phyloP scores from a whole-genome alignment of 2,888 invertebrate species.

The Sarcophaga variegata region DNA sequence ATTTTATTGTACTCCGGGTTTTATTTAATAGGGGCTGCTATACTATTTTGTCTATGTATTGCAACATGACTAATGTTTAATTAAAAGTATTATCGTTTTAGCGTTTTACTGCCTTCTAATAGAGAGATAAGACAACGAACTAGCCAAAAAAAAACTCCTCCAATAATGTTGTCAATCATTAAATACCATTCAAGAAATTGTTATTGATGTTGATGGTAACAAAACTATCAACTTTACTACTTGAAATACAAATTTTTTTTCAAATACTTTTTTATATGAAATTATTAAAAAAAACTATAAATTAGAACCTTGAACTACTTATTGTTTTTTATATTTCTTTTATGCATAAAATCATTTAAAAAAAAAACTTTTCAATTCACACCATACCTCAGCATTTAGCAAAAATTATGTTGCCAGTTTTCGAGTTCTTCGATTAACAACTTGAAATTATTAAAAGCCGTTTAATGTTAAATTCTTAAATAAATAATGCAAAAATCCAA shows the following conservation, averaged over 20 bases:
- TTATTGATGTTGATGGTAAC: not conserved
- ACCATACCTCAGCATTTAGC: not conserved
- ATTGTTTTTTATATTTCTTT: not conserved
- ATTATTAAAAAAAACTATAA: conserved; percentile 6
- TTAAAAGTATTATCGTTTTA: conserved; percentile 1
- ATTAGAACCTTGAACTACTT: conserved; percentile 41
- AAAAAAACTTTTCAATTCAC: not conserved
- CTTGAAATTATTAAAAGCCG: conserved; percentile 30
- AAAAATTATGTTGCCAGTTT: conserved; percentile 5
- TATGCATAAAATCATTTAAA: not conserved
- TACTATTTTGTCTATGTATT: not conserved
- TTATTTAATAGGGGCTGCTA: no score
- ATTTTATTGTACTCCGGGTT: not conserved
- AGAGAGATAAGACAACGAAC: not conserved
- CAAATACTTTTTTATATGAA: not conserved
- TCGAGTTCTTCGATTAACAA: conserved; percentile 29
- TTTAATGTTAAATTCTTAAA: conserved; percentile 28
- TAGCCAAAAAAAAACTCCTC: not conserved
- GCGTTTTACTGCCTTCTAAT: not conserved
- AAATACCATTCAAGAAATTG: not conserved
- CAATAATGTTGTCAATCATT: conserved; percentile 10
- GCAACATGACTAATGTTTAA: not conserved
- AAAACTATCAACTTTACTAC: not conserved
- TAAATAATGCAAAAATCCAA: conserved; percentile 17
- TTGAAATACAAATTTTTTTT: not conserved